phyloP scores from a whole-genome alignment of 2,113 vertebrate genomes.

The Pristiophorus japonicus region DNA sequence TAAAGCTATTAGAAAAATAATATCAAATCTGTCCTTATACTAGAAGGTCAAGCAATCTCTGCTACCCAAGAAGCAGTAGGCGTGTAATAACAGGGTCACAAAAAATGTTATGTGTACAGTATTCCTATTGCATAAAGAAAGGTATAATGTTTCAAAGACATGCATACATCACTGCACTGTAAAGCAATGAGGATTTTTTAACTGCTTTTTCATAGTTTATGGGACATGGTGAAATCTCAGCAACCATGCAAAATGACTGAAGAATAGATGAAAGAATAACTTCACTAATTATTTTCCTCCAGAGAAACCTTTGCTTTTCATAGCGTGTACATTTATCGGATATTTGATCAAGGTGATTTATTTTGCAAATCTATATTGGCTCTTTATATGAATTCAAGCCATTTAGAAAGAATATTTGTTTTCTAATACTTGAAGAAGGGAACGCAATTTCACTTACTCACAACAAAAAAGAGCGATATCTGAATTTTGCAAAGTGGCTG shows the following conservation, averaged over 20 bases:
- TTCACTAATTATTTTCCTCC: neutral
- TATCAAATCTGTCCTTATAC: neutral
- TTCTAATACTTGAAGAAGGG: neutral
- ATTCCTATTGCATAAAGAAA: neutral
- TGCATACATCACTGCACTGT: neutral
- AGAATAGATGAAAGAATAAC: neutral
- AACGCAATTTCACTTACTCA: neutral
- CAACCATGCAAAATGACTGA: neutral
- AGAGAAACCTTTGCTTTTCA: neutral
- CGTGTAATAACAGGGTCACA: neutral
- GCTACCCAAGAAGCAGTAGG: neutral
- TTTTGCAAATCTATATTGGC: neutral
- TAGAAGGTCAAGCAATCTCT: neutral
- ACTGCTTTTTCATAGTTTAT: slow-evolving; percentile 5
- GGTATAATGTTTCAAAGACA: neutral
- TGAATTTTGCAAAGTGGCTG: neutral
- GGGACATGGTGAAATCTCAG: slow-evolving; percentile 17
- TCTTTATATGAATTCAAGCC: neutral
- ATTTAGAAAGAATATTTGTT: neutral
- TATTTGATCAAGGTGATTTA: neutral
- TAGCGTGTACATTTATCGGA: neutral
- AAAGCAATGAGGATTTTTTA: neutral
- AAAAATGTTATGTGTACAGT: neutral
- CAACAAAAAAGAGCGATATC: neutral
- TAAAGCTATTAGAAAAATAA: neutral